Percentiles rank a stretch among this genome's conserved stretches.
phyloP scores from a whole-genome alignment of 2,797 vertebrate species.

The Sylvia borin region DNA sequence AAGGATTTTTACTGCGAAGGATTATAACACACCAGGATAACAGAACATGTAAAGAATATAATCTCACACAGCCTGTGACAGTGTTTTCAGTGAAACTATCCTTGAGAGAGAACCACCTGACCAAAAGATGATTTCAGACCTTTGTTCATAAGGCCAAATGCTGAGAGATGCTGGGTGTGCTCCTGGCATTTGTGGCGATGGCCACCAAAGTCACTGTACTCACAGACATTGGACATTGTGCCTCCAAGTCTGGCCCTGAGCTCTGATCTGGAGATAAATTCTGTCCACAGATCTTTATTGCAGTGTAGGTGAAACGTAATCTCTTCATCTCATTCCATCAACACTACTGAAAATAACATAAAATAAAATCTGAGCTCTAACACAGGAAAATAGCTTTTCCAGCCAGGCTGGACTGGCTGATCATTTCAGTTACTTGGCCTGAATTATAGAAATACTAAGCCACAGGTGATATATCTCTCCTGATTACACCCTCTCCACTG shows the following conservation, averaged over 20 bases:
- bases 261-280: not conserved
- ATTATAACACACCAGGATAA: not conserved
- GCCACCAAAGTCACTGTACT: not conserved
- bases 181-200: accelerated
- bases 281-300: not conserved
- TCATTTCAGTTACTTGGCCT: not conserved
- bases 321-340: slow-evolving; percentile 39
- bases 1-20: not conserved
- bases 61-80: not conserved
- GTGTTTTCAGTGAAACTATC: not conserved
- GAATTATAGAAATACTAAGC: not conserved
- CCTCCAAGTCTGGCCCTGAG: not conserved
- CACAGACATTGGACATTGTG: accelerated
- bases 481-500: not conserved
- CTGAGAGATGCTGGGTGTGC: not conserved
- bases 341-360: not conserved
- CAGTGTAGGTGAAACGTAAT: slow-evolving; percentile 20
- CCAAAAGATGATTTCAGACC: not conserved
- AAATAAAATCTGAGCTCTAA: slow-evolving; percentile 24
- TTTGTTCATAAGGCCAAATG: not conserved
- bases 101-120: not conserved
- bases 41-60: not conserved
- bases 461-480: not conserved
- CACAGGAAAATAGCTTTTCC: slow-evolving; percentile 10
- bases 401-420: not conserved